Evolutionary conservation across 2,797 vertebrate genomes (phyloP).

Genomic region (Amblyraja radiata): DNA sequence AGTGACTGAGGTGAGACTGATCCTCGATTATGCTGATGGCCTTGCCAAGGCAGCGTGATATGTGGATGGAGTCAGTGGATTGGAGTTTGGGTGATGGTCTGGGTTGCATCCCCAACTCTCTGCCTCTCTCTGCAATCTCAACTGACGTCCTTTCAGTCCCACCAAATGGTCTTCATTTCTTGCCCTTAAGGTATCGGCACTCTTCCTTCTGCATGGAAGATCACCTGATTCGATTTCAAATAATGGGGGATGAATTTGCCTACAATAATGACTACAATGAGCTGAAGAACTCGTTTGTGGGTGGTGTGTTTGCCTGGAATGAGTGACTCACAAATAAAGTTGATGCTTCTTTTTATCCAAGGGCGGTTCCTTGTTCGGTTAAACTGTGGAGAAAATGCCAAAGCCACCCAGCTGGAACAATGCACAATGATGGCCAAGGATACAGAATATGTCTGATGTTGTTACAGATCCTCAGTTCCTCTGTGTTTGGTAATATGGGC

Average conservation of each 20-base stretch:
- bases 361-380: neutral
- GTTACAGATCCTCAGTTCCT: neutral
- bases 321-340: neutral
- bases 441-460: neutral
- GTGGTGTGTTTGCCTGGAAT: neutral
- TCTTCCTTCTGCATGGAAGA: neutral
- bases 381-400: neutral
- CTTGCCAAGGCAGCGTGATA: no score
- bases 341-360: neutral
- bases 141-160: neutral
- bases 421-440: neutral
- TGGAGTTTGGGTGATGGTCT: no score
- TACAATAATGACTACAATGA: neutral
- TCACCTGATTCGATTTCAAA: neutral
- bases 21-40: no score
- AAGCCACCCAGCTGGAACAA: neutral
- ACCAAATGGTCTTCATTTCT: neutral
- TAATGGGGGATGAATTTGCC: neutral
- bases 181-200: no score
- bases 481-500: neutral
- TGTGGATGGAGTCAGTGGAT: no score
- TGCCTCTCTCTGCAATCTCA: no score
- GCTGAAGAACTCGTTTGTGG: neutral
- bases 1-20: no score
- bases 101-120: no score